These are phyloP conservation scores for Rhinoraja longicauda DNA, from an alignment of 2,797 vertebrate species.

Conservation along the genomic window DNA sequence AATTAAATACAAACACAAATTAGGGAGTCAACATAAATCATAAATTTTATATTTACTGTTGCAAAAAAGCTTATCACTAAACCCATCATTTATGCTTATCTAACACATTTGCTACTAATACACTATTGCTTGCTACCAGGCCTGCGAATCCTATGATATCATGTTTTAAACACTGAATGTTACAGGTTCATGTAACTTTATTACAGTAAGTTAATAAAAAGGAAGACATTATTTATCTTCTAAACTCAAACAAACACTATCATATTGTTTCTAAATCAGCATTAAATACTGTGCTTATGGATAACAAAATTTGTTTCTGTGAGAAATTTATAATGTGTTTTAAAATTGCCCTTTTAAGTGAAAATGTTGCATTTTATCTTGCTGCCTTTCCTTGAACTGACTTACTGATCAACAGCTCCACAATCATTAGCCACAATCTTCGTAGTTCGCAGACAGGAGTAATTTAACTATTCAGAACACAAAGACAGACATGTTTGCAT, in stretches of 20 bases:
- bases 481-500: too few species aligned
- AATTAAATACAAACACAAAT: neutral
- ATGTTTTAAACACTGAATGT: neutral
- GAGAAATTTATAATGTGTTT: neutral
- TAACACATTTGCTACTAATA: neutral
- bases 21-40: neutral
- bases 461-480: neutral
- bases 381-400: neutral
- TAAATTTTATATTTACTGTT: neutral
- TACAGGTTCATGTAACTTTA: neutral
- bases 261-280: too few species aligned
- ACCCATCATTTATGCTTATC: neutral
- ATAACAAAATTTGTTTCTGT: neutral
- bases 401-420: neutral
- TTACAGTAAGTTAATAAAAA: neutral
- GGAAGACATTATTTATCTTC: neutral
- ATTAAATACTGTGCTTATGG: neutral
- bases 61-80: neutral
- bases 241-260: neutral
- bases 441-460: neutral
- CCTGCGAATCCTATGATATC: neutral
- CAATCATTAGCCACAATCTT: neutral
- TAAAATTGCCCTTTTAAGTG: neutral
- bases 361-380: neutral
- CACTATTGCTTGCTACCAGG: neutral